phyloP scores from a whole-genome alignment of 1,140 invertebrate genomes.

The Drosophila ercepeae region DNA sequence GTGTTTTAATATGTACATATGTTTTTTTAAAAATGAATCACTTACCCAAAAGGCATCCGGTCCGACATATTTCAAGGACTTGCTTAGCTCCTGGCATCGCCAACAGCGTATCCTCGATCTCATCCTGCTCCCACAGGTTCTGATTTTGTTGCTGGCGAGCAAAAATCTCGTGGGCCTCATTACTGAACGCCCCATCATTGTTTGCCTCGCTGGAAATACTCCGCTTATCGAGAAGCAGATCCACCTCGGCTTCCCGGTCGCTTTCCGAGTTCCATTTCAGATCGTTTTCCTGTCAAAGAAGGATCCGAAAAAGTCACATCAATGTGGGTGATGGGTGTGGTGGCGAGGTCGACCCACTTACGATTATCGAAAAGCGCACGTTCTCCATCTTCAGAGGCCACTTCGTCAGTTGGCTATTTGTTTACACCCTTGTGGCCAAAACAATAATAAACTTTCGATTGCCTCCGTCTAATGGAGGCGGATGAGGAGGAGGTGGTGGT shows the following conservation, averaged over 20 bases:
- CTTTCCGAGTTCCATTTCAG: constrained; percentile 80
- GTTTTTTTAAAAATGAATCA: no score
- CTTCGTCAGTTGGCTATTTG: constrained; percentile 42
- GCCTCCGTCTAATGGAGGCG: constrained; percentile 13
- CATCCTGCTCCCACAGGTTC: constrained; percentile 83
- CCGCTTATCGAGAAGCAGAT: constrained; percentile 72
- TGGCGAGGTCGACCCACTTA: constrained; percentile 45
- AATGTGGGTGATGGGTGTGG: neutral
- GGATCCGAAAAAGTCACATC: constrained; percentile 22
- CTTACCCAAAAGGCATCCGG: constrained; percentile 77
- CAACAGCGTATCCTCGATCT: constrained; percentile 83
- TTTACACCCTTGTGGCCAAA: constrained; percentile 57
- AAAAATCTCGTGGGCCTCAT: constrained; percentile 77
- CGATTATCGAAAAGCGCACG: constrained; percentile 83
- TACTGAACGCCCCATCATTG: constrained; percentile 78
- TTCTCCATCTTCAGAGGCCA: constrained; percentile 71
- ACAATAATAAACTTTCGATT: constrained; percentile 53
- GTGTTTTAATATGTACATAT: no score
- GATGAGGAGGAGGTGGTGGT: neutral
- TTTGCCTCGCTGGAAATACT: constrained; percentile 85
- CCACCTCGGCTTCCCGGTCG: constrained; percentile 57
- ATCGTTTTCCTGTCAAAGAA: constrained; percentile 79
- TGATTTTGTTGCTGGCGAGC: constrained; percentile 74
- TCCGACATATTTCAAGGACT: constrained; percentile 84
- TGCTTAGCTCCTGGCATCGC: constrained; percentile 84